Evolutionary conservation across 1,140 invertebrate species (phyloP).

Genomic region (Vanessa atalanta): DNA sequence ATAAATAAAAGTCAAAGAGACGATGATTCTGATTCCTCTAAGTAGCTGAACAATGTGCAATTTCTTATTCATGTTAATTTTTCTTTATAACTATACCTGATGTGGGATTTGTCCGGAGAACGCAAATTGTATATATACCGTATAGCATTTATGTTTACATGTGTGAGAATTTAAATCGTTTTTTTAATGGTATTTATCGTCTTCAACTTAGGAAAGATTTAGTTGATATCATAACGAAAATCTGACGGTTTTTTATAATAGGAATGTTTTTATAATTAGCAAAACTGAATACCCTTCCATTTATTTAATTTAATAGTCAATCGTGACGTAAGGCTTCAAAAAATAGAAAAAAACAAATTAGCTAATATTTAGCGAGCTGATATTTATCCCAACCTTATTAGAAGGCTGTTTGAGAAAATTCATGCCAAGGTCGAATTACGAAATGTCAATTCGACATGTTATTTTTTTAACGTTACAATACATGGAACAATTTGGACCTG

Average conservation of each 20-base stretch:
- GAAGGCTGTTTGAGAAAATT: slow-evolving; percentile 33
- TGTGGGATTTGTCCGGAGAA: not conserved
- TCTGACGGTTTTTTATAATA: too few species aligned
- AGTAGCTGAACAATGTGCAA: too few species aligned
- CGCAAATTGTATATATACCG: not conserved
- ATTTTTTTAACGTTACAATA: not conserved
- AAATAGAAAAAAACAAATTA: slow-evolving; percentile 3
- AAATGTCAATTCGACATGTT: not conserved
- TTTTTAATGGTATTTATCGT: too few species aligned
- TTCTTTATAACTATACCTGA: not conserved
- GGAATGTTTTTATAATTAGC: too few species aligned
- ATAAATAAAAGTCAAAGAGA: not conserved
- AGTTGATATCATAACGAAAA: too few species aligned
- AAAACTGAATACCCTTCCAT: too few species aligned
- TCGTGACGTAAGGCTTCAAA: slow-evolving; percentile 1
- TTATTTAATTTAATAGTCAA: not conserved
- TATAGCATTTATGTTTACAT: not conserved
- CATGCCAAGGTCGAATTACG: slow-evolving; percentile 33
- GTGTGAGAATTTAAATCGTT: not conserved
- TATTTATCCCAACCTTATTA: slow-evolving; percentile 36
- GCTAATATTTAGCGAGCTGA: slow-evolving; percentile 21
- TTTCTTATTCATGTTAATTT: not conserved
- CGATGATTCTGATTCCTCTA: not conserved
- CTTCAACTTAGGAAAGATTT: too few species aligned
- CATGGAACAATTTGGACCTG: not conserved